A percentile compares a stretch with the other conserved stretches of the same genome.
Conservation (phyloP, 2,888 invertebrate species). For the Autographa pulchrina region DNA sequence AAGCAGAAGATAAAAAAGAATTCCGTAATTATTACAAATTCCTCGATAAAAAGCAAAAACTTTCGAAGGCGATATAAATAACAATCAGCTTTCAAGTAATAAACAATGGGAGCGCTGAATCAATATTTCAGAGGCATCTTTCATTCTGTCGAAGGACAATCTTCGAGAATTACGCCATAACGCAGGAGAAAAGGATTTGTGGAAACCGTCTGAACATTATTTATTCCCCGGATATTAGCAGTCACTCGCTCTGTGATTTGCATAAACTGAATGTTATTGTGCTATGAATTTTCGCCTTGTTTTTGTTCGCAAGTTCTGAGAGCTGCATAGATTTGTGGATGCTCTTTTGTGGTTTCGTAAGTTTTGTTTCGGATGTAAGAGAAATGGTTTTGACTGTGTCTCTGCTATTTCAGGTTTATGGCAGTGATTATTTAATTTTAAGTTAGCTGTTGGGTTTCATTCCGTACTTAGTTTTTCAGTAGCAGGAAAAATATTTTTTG, state of each 20-base stretch:
- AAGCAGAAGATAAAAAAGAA: too few species aligned
- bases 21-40: conserved; percentile 14
- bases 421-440: too few species aligned
- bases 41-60: conserved; percentile 8
- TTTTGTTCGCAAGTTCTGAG: conserved; percentile 35
- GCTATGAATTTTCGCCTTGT: conserved; percentile 45
- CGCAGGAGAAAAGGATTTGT: conserved; percentile 68
- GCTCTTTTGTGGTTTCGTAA: conserved; percentile 21
- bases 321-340: conserved; percentile 32
- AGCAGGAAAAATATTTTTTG: too few species aligned
- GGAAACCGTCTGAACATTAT: conserved; percentile 71
- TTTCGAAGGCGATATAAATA: conserved; percentile 35
- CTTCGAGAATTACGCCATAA: conserved; percentile 56
- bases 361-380: background rate
- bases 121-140: conserved; percentile 65
- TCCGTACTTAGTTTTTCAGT: too few species aligned
- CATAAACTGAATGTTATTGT: conserved; percentile 74
- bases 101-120: conserved; percentile 63
- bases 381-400: background rate
- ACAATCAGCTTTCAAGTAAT: conserved; percentile 48
- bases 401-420: too few species aligned
- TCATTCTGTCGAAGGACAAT: conserved; percentile 53
- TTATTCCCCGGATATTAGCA: conserved; percentile 79
- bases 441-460: too few species aligned
- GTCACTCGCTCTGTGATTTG: conserved; percentile 74